Percentiles rank a stretch among this genome's conserved stretches.
phyloP scores from a whole-genome alignment of 2,797 vertebrate species.

The Huso huso region DNA sequence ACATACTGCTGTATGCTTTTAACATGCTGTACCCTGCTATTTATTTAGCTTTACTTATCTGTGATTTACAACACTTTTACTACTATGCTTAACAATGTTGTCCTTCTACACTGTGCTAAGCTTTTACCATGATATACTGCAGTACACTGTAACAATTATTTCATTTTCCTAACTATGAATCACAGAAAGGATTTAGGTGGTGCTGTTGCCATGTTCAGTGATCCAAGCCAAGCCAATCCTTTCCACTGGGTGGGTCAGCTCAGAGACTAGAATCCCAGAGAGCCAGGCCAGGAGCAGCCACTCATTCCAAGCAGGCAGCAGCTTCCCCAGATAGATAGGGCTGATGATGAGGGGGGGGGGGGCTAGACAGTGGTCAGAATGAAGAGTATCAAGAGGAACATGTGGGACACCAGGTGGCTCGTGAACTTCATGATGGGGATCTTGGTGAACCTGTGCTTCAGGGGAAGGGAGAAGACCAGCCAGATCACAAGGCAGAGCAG shows the following conservation, averaged over 20 bases:
- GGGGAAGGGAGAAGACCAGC: constrained; percentile 42
- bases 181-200: too few relatives aligned
- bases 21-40: too few relatives aligned
- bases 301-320: constrained; percentile 41
- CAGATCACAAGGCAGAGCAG: constrained; percentile 40
- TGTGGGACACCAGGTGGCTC: constrained; percentile 48
- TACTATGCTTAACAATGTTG: too few relatives aligned
- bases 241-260: constrained; percentile 41
- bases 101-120: too few relatives aligned
- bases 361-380: constrained; percentile 44
- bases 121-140: too few relatives aligned
- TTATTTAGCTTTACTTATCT: too few relatives aligned
- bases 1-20: too few relatives aligned
- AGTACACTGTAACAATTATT: too few relatives aligned
- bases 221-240: constrained; percentile 42
- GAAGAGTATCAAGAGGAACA: constrained; percentile 44
- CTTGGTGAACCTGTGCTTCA: constrained; percentile 38
- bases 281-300: constrained; percentile 46
- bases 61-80: too few relatives aligned
- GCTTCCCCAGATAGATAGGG: constrained; percentile 31
- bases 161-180: too few relatives aligned
- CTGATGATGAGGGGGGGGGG: constrained; percentile 20
- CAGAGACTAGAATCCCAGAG: constrained; percentile 40
- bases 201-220: too few relatives aligned
- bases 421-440: constrained; percentile 50